These are phyloP conservation scores for Aphelocoma coerulescens DNA, from an alignment of 2,113 vertebrate genomes.

Conservation along the genomic window DNA sequence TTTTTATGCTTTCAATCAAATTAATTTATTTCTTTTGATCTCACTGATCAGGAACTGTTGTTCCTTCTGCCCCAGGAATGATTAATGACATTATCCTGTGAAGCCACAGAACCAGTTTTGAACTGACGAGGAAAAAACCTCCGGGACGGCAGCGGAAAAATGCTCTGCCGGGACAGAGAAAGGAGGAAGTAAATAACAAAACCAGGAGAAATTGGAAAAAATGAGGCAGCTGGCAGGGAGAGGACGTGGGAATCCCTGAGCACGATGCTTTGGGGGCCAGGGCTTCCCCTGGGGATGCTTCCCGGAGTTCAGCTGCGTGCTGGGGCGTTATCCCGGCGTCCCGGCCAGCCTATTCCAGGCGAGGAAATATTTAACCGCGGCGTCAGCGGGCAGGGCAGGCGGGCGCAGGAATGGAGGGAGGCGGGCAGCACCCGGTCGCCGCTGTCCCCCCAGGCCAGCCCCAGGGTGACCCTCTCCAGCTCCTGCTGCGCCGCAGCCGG, in stretches of 20 bases:
- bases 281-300: not conserved
- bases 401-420: constrained; percentile 2
- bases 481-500: constrained; percentile 74
- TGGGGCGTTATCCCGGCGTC: not conserved
- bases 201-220: not conserved
- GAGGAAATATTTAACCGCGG: constrained; percentile 49
- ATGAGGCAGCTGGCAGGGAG: not conserved
- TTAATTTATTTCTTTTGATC: not conserved
- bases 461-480: constrained; percentile 46
- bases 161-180: not conserved
- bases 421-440: not conserved
- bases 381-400: constrained; percentile 7
- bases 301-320: not conserved
- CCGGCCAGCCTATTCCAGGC: not conserved
- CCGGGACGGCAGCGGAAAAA: rapidly evolving
- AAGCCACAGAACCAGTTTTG: not conserved
- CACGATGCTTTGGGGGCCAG: not conserved
- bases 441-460: not conserved
- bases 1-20: not conserved
- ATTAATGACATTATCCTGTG: not conserved
- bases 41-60: not conserved
- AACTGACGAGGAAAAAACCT: not conserved
- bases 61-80: not conserved
- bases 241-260: rapidly evolving
- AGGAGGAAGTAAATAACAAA: not conserved